Evolutionary conservation across 2,797 vertebrate species (phyloP).

Genomic region (Melanotaenia pygmaea): DNA sequence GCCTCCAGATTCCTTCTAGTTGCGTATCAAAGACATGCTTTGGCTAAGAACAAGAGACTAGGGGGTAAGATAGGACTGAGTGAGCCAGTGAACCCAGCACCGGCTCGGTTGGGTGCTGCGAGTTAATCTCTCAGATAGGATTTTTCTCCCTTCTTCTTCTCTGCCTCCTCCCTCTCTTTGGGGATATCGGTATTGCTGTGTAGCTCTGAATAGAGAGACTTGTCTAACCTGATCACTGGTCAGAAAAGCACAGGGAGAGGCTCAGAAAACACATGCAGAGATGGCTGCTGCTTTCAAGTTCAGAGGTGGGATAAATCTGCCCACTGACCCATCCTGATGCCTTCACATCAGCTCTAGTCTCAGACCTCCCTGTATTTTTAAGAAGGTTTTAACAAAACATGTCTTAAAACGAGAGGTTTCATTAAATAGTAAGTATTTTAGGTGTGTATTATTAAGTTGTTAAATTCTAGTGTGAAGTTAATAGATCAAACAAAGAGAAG

Average conservation of each 20-base stretch:
- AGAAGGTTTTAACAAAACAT: neutral
- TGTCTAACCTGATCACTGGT: slow-evolving; percentile 77
- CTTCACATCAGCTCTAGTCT: slow-evolving; percentile 1
- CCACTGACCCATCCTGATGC: slow-evolving; percentile 14
- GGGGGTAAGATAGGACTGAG: slow-evolving; percentile 78
- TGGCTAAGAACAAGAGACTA: slow-evolving; percentile 83
- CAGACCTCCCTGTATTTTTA: slow-evolving; percentile 3
- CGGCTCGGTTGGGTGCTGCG: slow-evolving; percentile 76
- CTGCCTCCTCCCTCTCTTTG: slow-evolving; percentile 59
- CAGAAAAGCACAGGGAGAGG: slow-evolving; percentile 51
- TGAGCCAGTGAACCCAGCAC: slow-evolving; percentile 73
- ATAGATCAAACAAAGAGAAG: no score
- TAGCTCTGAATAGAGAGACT: slow-evolving; percentile 70
- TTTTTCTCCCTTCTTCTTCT: slow-evolving; percentile 47
- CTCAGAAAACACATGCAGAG: slow-evolving; percentile 54
- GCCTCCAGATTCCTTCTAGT: slow-evolving; percentile 86
- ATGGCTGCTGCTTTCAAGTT: slow-evolving; percentile 48
- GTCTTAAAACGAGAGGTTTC: neutral
- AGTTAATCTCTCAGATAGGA: slow-evolving; percentile 81
- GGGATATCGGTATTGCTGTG: slow-evolving; percentile 72
- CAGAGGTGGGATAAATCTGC: slow-evolving; percentile 33
- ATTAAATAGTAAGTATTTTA: neutral
- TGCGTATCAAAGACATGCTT: slow-evolving; percentile 85
- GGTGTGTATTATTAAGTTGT: no score
- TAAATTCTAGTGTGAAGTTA: no score